Percentiles rank a stretch among this genome's conserved stretches.
Conservation (phyloP, 1,140 invertebrate genomes). For the Psilanteris sp. region DNA sequence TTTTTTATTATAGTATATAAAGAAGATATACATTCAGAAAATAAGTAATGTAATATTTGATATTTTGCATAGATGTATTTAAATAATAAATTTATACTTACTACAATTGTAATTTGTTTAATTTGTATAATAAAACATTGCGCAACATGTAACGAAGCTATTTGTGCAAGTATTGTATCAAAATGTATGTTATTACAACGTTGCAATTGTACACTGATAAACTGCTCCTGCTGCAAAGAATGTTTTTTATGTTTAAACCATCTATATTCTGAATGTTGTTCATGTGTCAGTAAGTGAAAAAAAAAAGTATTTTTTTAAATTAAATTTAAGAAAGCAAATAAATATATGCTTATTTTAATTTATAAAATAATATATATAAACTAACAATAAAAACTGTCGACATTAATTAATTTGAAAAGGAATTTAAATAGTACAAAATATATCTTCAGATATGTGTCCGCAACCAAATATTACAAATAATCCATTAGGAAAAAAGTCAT, state of each 20-base stretch:
- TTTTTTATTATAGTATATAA: no score
- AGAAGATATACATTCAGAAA: no score
- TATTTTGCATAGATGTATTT: constrained; percentile 1
- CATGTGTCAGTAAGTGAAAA: constrained; percentile 35
- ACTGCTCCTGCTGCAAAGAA: constrained; percentile 39
- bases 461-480: constrained; percentile 85
- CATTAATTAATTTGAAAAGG: no score
- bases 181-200: constrained; percentile 28
- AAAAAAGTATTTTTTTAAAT: neutral
- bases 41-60: no score
- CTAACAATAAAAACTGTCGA: no score
- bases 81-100: neutral
- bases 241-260: constrained; percentile 27
- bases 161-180: constrained; percentile 43
- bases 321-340: neutral
- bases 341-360: no score
- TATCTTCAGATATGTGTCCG: constrained; percentile 87
- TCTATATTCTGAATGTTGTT: constrained; percentile 43
- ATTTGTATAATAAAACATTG: neutral
- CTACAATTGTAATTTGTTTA: constrained; percentile 2
- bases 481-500: constrained; percentile 85
- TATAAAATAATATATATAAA: no score
- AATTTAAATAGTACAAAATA: neutral
- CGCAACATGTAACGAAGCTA: constrained; percentile 31
- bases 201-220: constrained; percentile 24